phyloP scores from a whole-genome alignment of 2,888 invertebrate species.

The Eueremaeus valkanovi region DNA sequence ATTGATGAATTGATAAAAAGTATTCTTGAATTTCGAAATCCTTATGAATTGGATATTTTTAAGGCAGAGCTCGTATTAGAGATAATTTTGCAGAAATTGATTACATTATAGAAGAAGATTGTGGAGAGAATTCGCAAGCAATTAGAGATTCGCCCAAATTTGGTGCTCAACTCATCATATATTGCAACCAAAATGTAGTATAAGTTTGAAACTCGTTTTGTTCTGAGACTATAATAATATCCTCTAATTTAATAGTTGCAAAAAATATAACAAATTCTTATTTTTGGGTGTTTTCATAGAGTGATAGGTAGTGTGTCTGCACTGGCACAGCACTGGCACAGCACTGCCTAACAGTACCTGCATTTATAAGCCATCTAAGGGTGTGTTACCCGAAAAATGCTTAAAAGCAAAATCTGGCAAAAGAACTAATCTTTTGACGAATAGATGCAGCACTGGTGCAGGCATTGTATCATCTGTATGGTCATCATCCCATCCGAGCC shows the following conservation, averaged over 20 bases:
- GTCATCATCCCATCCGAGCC: constrained; percentile 12
- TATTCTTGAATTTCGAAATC: too few relatives aligned
- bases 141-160: constrained; percentile 25
- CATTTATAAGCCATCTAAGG: constrained; percentile 10
- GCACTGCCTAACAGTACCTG: constrained; percentile 30
- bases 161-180: constrained; percentile 11
- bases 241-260: constrained; percentile 27
- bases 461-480: background rate
- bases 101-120: background rate
- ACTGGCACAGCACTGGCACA: too few relatives aligned
- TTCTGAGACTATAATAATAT: constrained; percentile 18
- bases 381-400: constrained; percentile 30
- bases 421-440: constrained; percentile 25
- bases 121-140: constrained; percentile 6
- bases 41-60: too few relatives aligned
- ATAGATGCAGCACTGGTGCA: background rate
- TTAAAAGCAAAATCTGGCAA: constrained; percentile 15
- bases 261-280: constrained; percentile 28
- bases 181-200: too few relatives aligned
- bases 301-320: constrained; percentile 6
- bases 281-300: constrained; percentile 34
- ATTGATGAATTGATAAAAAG: too few relatives aligned
- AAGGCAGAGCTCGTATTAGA: too few relatives aligned
- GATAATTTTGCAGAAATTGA: background rate
- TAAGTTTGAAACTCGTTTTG: constrained; percentile 8